Evolutionary conservation across 1,140 invertebrate species (phyloP), one percentile per base, ranked within the genome.

Genomic region (Leptoteleia sp.): DNA sequence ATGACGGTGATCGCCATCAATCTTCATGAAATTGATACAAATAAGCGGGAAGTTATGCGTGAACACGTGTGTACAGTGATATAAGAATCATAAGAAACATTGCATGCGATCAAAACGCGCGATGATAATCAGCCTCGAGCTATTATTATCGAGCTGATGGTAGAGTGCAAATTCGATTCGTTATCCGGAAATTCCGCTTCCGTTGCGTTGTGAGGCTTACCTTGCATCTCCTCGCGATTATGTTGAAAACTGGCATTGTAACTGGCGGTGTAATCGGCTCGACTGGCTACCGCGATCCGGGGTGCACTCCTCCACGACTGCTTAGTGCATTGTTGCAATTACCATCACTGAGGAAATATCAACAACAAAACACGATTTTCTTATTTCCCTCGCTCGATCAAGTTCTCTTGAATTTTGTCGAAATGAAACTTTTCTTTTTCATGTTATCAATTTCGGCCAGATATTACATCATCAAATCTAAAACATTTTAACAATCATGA

Each of bases 161-260:
- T 47, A 80, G 40, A 68, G 59, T 76, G 78, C 61, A 70, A 80
- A 80, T 80, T 64, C 62, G 54, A 80, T 76, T 80, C 61, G 54
- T 72, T 67, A 72, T 76, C 78, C 68, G 79, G 73, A 77, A 77
- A 77, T 73, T 70, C 79, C 64, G 72, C 65, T 73, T 79, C 67
- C 68, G 80, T 27, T 72, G 3, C 4, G 33, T 50, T 29, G 50
- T 73, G 38, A 31, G 15, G 81, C 87, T 87, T 88, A 91, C 90
- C 90, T 91, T 91, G 76, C 89, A 90, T 81, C 90, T 89, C 76
- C 90, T 88, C 33, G 90, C 85, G 71, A 91, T 91, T 78, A 91
- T 91, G 82, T 91, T 91, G 82, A 91, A 91, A 52, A 91, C 90
- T 17, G 90, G 90, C 90, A 91, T 91, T 79, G 59, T 81, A 70